Conservation (phyloP, 2,888 invertebrate genomes). For the Melanophora roralis region DNA sequence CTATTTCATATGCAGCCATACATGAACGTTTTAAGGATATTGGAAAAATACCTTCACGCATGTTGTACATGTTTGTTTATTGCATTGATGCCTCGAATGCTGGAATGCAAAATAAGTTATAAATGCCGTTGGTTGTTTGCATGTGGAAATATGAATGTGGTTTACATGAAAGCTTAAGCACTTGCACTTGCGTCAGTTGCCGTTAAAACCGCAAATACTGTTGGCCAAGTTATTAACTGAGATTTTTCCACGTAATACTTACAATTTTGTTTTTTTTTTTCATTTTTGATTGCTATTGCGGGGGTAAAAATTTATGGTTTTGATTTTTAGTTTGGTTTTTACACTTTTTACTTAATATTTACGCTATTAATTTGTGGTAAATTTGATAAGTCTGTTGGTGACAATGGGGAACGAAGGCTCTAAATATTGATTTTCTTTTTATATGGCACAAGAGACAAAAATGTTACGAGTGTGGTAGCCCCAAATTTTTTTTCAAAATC, state of each 20-base stretch:
- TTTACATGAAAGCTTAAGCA: slow-evolving; percentile 13
- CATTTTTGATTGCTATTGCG: background rate
- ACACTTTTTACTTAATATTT: too few species aligned
- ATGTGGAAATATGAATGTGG: background rate
- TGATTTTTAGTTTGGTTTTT: background rate
- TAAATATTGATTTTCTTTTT: too few species aligned
- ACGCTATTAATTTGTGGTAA: background rate
- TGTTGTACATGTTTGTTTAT: background rate
- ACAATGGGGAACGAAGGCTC: too few species aligned
- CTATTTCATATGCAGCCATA: background rate
- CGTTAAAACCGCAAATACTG: slow-evolving; percentile 47
- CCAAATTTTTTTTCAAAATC: too few species aligned
- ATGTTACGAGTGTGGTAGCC: too few species aligned
- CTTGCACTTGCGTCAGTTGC: slow-evolving; percentile 53
- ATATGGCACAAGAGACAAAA: too few species aligned
- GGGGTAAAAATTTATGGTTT: background rate
- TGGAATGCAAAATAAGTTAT: background rate
- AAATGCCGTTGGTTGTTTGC: background rate
- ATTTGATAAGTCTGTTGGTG: too few species aligned
- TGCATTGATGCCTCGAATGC: background rate
- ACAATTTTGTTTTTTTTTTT: background rate
- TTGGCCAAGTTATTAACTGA: slow-evolving; percentile 48
- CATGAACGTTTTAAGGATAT: background rate
- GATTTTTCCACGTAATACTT: slow-evolving; percentile 22
- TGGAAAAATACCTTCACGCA: slow-evolving; percentile 4